Evolutionary conservation across 2,888 invertebrate species (phyloP).

Genomic region (Gymnoscelis rufifasciata): DNA sequence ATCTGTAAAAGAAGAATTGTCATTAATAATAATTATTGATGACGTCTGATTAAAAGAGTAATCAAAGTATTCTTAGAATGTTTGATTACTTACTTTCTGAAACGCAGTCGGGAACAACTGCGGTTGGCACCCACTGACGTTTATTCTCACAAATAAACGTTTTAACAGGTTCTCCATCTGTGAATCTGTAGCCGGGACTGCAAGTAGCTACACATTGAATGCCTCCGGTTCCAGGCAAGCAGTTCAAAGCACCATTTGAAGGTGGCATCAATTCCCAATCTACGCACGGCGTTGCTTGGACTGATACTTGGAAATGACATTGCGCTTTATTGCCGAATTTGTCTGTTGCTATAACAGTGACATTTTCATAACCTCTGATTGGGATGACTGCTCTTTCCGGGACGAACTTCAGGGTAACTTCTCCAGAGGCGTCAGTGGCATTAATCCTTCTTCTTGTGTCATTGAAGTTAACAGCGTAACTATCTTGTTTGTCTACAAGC

Average conservation of each 20-base stretch:
- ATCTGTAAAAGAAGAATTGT: conserved; percentile 69
- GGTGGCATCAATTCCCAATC: conserved; percentile 96
- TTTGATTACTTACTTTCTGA: conserved; percentile 84
- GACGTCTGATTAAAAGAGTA: too few relatives aligned
- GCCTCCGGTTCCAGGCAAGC: conserved; percentile 89
- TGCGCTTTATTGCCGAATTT: conserved; percentile 92
- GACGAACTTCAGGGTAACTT: conserved; percentile 88
- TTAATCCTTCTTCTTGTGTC: conserved; percentile 91
- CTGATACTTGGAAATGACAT: conserved; percentile 95
- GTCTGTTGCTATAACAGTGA: conserved; percentile 93
- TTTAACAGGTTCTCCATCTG: conserved; percentile 92
- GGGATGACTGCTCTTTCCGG: conserved; percentile 91
- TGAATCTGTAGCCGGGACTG: conserved; percentile 92
- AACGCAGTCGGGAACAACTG: conserved; percentile 96
- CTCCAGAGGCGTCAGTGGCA: conserved; percentile 92
- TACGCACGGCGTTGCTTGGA: conserved; percentile 95
- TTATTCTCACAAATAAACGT: conserved; percentile 91
- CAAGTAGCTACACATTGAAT: conserved; percentile 94
- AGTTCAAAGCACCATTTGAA: conserved; percentile 92
- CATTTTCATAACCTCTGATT: conserved; percentile 93
- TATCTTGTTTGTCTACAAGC: conserved; percentile 92
- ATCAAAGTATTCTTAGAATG: neutral
- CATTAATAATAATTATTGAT: too few relatives aligned
- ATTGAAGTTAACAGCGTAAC: conserved; percentile 94
- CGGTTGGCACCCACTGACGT: conserved; percentile 90